Evolutionary conservation across 2,113 vertebrate genomes (phyloP).

Genomic region (Mystacornis crossleyi): DNA sequence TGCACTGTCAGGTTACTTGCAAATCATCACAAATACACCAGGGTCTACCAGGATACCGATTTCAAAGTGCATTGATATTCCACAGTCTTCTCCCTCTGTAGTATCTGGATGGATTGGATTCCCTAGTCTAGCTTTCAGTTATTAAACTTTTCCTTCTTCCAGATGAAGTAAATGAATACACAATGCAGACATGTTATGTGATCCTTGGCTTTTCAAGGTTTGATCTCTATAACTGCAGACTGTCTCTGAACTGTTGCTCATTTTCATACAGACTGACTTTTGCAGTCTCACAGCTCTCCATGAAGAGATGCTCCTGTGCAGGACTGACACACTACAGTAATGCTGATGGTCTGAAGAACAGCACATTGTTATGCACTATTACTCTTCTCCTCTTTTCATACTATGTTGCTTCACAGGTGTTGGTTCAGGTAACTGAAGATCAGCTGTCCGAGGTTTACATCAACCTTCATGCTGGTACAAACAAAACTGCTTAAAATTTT

Average conservation of each 20-base stretch:
- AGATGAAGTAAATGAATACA: conserved; percentile 1
- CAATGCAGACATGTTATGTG: background rate
- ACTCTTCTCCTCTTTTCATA: background rate
- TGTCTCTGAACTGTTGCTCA: background rate
- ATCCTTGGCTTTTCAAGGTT: background rate
- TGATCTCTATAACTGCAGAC: background rate
- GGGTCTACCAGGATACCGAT: background rate
- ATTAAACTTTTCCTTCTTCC: conserved; percentile 26
- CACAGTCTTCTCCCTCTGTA: background rate
- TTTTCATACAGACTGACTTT: background rate
- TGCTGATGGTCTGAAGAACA: background rate
- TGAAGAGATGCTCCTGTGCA: background rate
- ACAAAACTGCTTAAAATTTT: background rate
- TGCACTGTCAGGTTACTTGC: conserved; percentile 9
- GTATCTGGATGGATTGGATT: conserved; percentile 18
- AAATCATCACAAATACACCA: conserved; percentile 54
- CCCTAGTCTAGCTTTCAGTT: background rate
- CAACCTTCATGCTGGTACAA: background rate
- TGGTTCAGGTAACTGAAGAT: background rate
- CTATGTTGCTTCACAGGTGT: background rate
- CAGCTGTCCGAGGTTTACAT: background rate
- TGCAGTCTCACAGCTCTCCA: background rate
- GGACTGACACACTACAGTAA: background rate
- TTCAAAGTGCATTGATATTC: conserved; percentile 35
- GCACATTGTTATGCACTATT: background rate